These are phyloP conservation scores for Crotalus helleri DNA, from an alignment of 2,113 vertebrate genomes.

Conservation along the genomic window DNA sequence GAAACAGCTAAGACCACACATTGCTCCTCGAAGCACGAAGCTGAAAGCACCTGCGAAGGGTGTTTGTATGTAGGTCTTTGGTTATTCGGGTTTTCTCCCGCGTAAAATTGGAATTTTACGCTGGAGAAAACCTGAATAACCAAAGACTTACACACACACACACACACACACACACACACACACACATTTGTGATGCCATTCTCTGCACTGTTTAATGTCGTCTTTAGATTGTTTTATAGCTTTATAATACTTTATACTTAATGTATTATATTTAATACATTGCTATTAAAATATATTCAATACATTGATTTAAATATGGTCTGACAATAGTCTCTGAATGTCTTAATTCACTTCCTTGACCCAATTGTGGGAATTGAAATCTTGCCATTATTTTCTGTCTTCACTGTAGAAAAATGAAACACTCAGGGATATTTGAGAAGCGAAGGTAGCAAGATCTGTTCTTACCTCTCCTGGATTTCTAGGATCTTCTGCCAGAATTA, in stretches of 20 bases:
- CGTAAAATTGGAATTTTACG: no score
- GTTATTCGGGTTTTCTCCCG: no score
- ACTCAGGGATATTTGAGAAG: neutral
- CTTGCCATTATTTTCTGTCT: neutral
- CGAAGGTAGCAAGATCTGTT: neutral
- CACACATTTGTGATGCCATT: neutral
- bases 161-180: no score
- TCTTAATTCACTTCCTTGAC: neutral
- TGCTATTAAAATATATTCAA: neutral
- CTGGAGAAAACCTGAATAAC: no score
- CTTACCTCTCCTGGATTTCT: neutral
- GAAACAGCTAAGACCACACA: no score
- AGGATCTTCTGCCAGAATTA: neutral
- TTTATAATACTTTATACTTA: neutral
- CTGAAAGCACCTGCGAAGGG: no score
- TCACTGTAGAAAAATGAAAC: neutral
- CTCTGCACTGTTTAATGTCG: neutral
- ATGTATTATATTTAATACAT: neutral
- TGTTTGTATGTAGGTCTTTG: no score
- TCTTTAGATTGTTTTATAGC: neutral
- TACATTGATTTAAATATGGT: neutral
- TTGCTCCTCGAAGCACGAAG: no score
- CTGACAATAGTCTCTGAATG: neutral
- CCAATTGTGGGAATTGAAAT: neutral
- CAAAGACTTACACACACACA: no score